Percentiles rank a stretch among this genome's conserved stretches.
Evolutionary conservation across 2,888 invertebrate species (phyloP).

Genomic region (Byasa hedistus): DNA sequence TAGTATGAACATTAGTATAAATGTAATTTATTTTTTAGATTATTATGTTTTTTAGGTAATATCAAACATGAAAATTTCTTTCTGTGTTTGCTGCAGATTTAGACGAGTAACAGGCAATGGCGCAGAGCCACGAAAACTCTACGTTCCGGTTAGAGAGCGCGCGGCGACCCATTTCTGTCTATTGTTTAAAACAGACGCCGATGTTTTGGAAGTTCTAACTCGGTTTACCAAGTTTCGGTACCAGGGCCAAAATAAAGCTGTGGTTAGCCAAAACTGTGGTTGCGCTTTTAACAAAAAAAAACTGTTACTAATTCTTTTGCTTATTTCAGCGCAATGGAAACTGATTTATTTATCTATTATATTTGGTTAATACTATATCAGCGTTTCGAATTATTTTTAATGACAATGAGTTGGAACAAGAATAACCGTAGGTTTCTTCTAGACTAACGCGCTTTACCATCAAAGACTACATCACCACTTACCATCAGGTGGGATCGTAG

Average conservation of each 20-base stretch:
- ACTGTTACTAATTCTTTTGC: neutral
- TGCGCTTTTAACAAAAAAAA: neutral
- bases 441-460: too few species aligned
- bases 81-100: neutral
- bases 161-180: conserved; percentile 29
- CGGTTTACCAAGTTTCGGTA: conserved; percentile 25
- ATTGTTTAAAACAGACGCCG: conserved; percentile 33
- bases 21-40: too few species aligned
- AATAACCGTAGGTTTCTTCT: too few species aligned
- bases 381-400: too few species aligned
- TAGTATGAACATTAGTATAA: too few species aligned
- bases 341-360: neutral
- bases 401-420: too few species aligned
- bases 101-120: neutral
- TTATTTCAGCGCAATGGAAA: neutral
- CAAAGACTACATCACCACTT: too few species aligned
- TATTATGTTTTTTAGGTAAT: neutral
- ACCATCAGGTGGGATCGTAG: too few species aligned
- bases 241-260: conserved; percentile 1
- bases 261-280: neutral
- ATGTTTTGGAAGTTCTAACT: conserved; percentile 34
- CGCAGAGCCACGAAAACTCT: conserved; percentile 1
- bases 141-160: conserved; percentile 20
- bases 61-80: neutral
- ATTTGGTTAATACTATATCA: too few species aligned